Evolutionary conservation across 1,140 invertebrate species (phyloP), one percentile per base, ranked within the genome.

Genomic region (Sitodiplosis mosellana): DNA sequence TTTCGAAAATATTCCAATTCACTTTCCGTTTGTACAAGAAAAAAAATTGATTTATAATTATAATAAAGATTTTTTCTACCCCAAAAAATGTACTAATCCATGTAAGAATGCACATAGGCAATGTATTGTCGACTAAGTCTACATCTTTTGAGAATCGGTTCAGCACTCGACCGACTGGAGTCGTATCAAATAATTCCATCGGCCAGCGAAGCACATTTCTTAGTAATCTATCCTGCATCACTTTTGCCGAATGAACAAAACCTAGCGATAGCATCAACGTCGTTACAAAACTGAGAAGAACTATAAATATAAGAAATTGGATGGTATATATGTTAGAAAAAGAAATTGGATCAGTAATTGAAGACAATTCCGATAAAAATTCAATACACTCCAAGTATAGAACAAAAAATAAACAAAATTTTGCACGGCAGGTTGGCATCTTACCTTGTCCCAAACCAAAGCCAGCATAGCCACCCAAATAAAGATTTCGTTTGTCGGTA

Each of bases 391-490:
- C n/a, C n/a, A n/a, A n/a, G n/a, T n/a, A n/a, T n/a, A n/a, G n/a
- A n/a, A n/a, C n/a, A n/a, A n/a, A n/a, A n/a, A n/a, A n/a, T n/a
- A n/a, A n/a, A n/a, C n/a, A n/a, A n/a, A n/a, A n/a, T n/a, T n/a
- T n/a, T n/a, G n/a, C n/a, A n/a, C n/a, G n/a, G n/a, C n/a, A n/a
- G n/a, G n/a, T n/a, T n/a, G n/a, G n/a, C n/a, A n/a, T n/a, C 72
- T 74, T 76, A 91, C 87, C 86, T 82, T 93, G 88, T 46, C 81
- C 82, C 46, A 86, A 60, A 52, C 89, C 89, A 46, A 92, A 74
- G 19, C 74, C 84, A 48, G 82, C 87, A 63, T 94, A 94, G 20
- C 91, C 82, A 52, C 83, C 85, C 41, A 94, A 71, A 61, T 90
- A 90, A 62, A 86, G 70, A 61, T 92, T 77, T 51, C 83, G 67